Percentiles rank a stretch among this genome's conserved stretches.
Conservation (phyloP, 2,888 invertebrate genomes). For the Acleris holmiana region DNA sequence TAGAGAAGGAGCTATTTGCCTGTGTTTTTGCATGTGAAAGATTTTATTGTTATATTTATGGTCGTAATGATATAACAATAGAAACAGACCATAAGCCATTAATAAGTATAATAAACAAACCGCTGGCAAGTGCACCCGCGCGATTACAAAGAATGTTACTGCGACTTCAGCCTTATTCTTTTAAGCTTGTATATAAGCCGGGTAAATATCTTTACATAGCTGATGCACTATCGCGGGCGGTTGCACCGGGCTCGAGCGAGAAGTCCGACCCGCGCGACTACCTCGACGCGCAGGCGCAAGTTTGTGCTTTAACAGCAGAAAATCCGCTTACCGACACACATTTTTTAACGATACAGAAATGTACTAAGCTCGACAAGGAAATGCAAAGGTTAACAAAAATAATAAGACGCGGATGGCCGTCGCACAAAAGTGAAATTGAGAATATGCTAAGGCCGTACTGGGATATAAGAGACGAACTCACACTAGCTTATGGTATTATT, state of each 20-base stretch:
- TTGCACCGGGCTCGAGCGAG: too few relatives aligned
- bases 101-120: conserved; percentile 40
- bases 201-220: conserved; percentile 39
- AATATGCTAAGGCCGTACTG: conserved; percentile 29
- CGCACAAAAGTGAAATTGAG: conserved; percentile 24
- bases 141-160: conserved; percentile 39
- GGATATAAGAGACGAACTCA: conserved; percentile 34
- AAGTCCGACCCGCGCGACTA: conserved; percentile 11
- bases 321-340: conserved; percentile 18
- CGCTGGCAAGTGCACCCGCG: conserved; percentile 33
- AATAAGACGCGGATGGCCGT: conserved; percentile 33
- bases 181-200: conserved; percentile 38
- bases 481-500: conserved; percentile 21
- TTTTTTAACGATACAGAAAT: conserved; percentile 24
- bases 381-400: conserved; percentile 31
- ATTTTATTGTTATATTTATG: conserved; percentile 26
- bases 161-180: conserved; percentile 40
- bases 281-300: conserved; percentile 12
- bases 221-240: conserved; percentile 8
- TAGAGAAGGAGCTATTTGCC: conserved; percentile 12
- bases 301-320: not conserved
- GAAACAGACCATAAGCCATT: conserved; percentile 35
- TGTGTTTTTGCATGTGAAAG: conserved; percentile 24
- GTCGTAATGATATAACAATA: conserved; percentile 14
- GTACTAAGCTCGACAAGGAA: conserved; percentile 26